Evolutionary conservation across 2,797 vertebrate species (phyloP), one percentile per base, ranked within the genome.

Genomic region (Sorex maritimensis): DNA sequence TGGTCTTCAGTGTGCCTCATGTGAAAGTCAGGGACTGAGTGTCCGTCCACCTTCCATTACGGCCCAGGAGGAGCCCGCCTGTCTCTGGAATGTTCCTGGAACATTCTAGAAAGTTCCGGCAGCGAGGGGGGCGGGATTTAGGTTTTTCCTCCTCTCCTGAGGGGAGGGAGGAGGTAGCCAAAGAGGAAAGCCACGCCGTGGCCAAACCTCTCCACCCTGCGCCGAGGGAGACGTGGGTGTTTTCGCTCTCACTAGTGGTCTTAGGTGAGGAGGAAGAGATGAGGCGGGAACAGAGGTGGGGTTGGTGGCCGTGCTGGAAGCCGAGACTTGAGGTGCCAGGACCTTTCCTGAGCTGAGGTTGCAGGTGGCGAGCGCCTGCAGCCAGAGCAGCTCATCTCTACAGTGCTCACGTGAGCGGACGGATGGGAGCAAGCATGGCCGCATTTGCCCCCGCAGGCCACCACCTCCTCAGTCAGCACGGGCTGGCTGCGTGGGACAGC

Each of bases 371-470:
- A 65, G 68, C 21, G 24, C 30, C 5, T 7, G 34, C 63, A 81
- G 13, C n/a, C 34, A 46, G 49, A 71, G 23, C 11, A 77, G 5
- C 80, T 71, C 1, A 6, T 92, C 78, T 38, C 74, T 81, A 58
- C 44, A 44, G 80, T 88, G 1, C 55, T 86, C 34, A 44, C 6
- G 86, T 87, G 73, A 80, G 63, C n/a, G 73, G 19, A 30, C 0
- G 72, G 58, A 34, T 34, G 34, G 78, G 46, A 75, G 38, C 26
- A 82, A 79, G 69, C 75, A 69, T 23, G 21, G 23, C 85, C 92
- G 81, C 65, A 34, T 10, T 90, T 95, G 58, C 30, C 23, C 46
- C 6, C 23, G 11, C 46, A 4, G 46, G 11, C 15, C 13, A 17
- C 55, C 55, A 19, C 14, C 14, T 2, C 13, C 55, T 15, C 13